Percentiles rank a stretch among this genome's conserved stretches.
Evolutionary conservation across 2,113 vertebrate genomes (phyloP).

Genomic region (Scomber colias): DNA sequence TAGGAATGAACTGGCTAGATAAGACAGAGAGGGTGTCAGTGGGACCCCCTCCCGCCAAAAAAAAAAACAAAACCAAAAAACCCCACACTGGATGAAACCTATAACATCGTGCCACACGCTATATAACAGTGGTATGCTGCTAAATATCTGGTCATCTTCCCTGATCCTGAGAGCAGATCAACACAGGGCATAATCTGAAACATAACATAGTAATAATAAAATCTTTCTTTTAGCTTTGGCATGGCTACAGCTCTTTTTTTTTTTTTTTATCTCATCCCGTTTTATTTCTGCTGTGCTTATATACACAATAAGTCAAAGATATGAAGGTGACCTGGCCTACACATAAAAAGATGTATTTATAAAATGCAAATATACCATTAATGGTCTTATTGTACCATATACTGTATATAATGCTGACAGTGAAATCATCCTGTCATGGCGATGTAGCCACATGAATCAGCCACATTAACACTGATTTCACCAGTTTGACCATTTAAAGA

Average conservation of each 20-base stretch:
- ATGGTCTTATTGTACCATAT: neutral
- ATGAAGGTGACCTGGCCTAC: neutral
- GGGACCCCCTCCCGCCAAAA: neutral
- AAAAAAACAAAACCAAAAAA: neutral
- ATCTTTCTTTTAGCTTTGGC: constrained; percentile 52
- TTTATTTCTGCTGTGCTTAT: constrained; percentile 33
- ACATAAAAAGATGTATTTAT: constrained; percentile 14
- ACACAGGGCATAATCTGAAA: constrained; percentile 16
- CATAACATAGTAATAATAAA: neutral
- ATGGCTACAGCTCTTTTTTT: constrained; percentile 21
- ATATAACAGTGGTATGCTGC: neutral
- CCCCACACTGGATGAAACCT: neutral
- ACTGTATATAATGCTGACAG: constrained; percentile 29
- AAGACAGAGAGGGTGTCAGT: constrained; percentile 1
- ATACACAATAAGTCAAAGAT: constrained; percentile 2
- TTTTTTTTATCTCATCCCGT: constrained; percentile 1
- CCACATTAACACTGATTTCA: constrained; percentile 36
- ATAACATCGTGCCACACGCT: neutral
- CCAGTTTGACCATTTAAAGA: constrained; percentile 18
- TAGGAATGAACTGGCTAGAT: neutral
- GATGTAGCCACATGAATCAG: neutral
- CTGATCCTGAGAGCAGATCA: constrained; percentile 36
- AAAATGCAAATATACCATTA: constrained; percentile 9
- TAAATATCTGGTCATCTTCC: constrained; percentile 1
- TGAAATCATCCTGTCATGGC: constrained; percentile 8